Conservation (phyloP, 1,140 invertebrate species). For the Drosophila suzukii region DNA sequence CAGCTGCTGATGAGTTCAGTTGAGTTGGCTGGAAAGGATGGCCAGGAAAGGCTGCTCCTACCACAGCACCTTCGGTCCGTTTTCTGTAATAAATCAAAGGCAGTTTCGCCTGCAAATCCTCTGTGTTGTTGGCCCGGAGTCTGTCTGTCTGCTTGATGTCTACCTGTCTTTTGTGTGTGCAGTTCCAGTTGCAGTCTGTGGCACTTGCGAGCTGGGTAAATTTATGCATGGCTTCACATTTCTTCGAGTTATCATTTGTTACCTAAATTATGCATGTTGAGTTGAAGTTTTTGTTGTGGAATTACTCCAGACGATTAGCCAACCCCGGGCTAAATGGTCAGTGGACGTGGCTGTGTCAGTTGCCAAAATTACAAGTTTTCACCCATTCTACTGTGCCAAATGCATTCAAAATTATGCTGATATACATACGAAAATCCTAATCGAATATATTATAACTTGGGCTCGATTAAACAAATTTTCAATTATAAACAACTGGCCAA, state of each 20-base stretch:
- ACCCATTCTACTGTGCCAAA: constrained; percentile 11
- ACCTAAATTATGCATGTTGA: constrained; percentile 82
- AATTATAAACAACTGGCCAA: constrained; percentile 70
- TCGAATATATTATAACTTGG: constrained; percentile 24
- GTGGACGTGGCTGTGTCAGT: constrained; percentile 43
- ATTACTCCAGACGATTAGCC: constrained; percentile 74
- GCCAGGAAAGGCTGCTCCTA: constrained; percentile 33
- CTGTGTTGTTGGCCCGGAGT: constrained; percentile 29
- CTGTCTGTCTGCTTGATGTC: constrained; percentile 54
- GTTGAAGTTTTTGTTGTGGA: constrained; percentile 71
- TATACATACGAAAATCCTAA: constrained; percentile 27
- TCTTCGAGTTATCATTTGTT: constrained; percentile 83
- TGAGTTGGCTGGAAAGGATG: constrained; percentile 14
- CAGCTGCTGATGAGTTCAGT: constrained; percentile 71
- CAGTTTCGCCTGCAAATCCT: constrained; percentile 60
- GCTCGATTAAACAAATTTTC: constrained; percentile 55
- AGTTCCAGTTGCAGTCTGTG: constrained; percentile 52
- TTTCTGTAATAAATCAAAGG: constrained; percentile 74
- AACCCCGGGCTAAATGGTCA: constrained; percentile 61
- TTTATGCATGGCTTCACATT: constrained; percentile 81
- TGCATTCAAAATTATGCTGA: constrained; percentile 40
- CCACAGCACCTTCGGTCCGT: constrained; percentile 20
- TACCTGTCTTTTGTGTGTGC: constrained; percentile 25
- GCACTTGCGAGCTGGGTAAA: constrained; percentile 60
- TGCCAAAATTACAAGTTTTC: constrained; percentile 46